Base-by-base conservation (phyloP, 2,113 vertebrate species). In the Chamaetylas fuelleborni region DNA sequence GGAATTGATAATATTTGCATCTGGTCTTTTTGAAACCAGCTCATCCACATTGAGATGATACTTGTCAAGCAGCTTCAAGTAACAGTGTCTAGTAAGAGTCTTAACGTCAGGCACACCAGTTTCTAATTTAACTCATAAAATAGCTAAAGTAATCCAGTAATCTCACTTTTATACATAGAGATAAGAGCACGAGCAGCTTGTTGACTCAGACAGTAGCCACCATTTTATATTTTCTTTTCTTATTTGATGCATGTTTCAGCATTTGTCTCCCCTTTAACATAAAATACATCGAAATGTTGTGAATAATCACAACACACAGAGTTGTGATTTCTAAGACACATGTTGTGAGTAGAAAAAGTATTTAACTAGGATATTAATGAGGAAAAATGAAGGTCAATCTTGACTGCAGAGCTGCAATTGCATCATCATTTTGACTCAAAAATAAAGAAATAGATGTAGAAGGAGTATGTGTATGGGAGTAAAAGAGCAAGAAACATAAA, bases 101-200 rank as follows among this genome's bases (percentile, higher is more conserved):
- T 86, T 94, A 84, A 38, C 69, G 72, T 84, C 86, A 91, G 42
- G 23, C 40, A 84, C 42, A 34, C 48, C 61, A 45, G 33, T 78
- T 95, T 86, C 65, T 86, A 86, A 86, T 92, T 91, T 94, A 62
- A 78, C 61, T 86, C 19, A 71, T 71, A 71, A 81, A 90, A 64
- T 24, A 81, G 22, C 19, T 78, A 71, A 72, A 86, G 36, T 70
- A 83, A 91, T 67, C 34, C 83, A 86, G 15, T 71, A 91, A 84
- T 86, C 72, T 93, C 48, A 50, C 47, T 86, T 77, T 62, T 67
- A 84, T 60, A 54, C 33, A 23, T 25, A 51, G 12, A 86, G 61
- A 74, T 91, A 89, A 86, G 72, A 88, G 50, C 20, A 83, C 0
- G 0, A 92, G 29, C 5, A 60, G 36, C 42, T 93, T 0, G 0